A percentile compares a stretch with the other conserved stretches of the same genome.
phyloP scores from a whole-genome alignment of 2,888 invertebrate species.

The Craniophora ligustri region DNA sequence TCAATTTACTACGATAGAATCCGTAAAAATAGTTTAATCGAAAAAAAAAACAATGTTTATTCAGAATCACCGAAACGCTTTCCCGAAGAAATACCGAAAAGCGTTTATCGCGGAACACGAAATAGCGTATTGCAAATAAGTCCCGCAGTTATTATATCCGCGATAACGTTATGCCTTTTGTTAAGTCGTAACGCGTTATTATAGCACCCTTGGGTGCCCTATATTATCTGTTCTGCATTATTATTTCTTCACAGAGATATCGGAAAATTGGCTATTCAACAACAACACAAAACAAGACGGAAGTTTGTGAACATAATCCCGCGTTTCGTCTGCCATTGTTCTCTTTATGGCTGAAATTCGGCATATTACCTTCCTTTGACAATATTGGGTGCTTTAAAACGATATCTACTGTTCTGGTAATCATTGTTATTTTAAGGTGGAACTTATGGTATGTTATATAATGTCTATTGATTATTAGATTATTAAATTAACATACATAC shows the following conservation, averaged over 20 bases:
- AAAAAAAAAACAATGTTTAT: too few species aligned
- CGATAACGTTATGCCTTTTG: slow-evolving; percentile 34
- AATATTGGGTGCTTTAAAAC: too few species aligned
- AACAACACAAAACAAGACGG: slow-evolving; percentile 1
- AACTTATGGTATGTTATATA: too few species aligned
- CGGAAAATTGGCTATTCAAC: slow-evolving; percentile 25
- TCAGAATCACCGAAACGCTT: too few species aligned
- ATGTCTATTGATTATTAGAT: too few species aligned
- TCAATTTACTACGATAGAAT: too few species aligned
- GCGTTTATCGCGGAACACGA: slow-evolving; percentile 20
- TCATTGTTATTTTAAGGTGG: too few species aligned
- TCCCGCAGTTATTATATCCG: slow-evolving; percentile 17
- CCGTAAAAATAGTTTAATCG: too few species aligned
- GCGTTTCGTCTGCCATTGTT: slow-evolving; percentile 24
- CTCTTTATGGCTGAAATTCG: slow-evolving; percentile 5
- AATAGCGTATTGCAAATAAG: slow-evolving; percentile 7
- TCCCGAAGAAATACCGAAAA: too few species aligned
- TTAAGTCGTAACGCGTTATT: slow-evolving; percentile 25
- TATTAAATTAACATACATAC: too few species aligned
- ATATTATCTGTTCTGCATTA: slow-evolving; percentile 10
- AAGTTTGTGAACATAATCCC: slow-evolving; percentile 24
- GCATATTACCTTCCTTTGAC: slow-evolving; percentile 4
- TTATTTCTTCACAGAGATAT: slow-evolving; percentile 31
- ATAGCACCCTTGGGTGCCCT: slow-evolving; percentile 29
- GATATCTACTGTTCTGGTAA: too few species aligned